These are phyloP conservation scores for Andrena hattorfiana DNA, from an alignment of 2,888 invertebrate species.

Conservation along the genomic window DNA sequence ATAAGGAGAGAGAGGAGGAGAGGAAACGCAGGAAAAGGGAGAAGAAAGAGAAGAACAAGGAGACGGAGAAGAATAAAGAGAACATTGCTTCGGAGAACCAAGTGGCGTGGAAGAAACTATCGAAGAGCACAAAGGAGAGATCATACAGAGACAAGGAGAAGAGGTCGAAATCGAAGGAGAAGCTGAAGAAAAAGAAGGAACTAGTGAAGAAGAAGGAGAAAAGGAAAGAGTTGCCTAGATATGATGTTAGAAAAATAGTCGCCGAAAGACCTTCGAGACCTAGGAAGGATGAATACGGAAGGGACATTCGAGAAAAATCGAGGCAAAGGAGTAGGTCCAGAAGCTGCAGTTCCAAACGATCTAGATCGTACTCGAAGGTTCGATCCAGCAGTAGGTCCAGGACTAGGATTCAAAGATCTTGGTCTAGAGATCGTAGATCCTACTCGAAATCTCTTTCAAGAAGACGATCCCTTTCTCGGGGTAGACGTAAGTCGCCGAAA, in stretches of 20 bases:
- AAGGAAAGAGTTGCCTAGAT: constrained; percentile 92
- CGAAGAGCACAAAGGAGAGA: constrained; percentile 91
- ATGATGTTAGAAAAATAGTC: constrained; percentile 93
- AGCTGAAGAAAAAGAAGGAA: constrained; percentile 82
- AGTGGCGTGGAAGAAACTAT: constrained; percentile 92
- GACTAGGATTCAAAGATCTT: constrained; percentile 76
- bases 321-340: constrained; percentile 71
- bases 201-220: constrained; percentile 86
- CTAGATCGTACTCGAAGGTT: constrained; percentile 80
- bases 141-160: constrained; percentile 90
- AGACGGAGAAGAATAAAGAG: constrained; percentile 85
- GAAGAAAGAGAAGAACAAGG: constrained; percentile 85
- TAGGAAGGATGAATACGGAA: constrained; percentile 92
- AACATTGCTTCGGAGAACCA: constrained; percentile 85
- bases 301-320: constrained; percentile 87
- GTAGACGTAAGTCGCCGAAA: constrained; percentile 74
- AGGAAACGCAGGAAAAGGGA: constrained; percentile 87
- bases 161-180: constrained; percentile 82
- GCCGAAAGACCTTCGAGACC: constrained; percentile 88
- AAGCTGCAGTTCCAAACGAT: constrained; percentile 75
- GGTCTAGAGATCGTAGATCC: constrained; percentile 77
- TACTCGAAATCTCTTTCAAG: constrained; percentile 75
- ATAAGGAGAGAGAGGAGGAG: constrained; percentile 79
- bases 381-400: constrained; percentile 81
- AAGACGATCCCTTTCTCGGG: constrained; percentile 76